Evolutionary conservation across 2,797 vertebrate species (phyloP).

Genomic region (Gadopsis marmoratus): DNA sequence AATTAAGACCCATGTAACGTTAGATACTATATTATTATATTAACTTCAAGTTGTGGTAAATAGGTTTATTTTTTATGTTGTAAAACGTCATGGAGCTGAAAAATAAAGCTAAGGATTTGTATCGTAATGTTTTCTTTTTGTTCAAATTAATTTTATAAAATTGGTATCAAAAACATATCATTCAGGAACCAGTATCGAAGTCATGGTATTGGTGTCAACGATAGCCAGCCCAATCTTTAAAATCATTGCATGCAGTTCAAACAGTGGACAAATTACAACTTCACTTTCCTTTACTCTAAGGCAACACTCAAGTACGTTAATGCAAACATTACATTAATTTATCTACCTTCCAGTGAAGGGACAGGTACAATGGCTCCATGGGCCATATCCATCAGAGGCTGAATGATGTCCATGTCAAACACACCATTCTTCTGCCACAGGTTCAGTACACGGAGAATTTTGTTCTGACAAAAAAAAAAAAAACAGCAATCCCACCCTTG

Average conservation of each 20-base stretch:
- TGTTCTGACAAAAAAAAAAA: constrained; percentile 83
- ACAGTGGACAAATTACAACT: not conserved
- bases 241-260: not conserved
- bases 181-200: no score
- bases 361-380: constrained; percentile 80
- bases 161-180: no score
- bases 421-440: constrained; percentile 99
- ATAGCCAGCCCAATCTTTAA: no score
- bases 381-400: constrained; percentile 96
- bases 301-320: not conserved
- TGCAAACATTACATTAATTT: not conserved
- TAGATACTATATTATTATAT: no score
- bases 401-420: constrained; percentile 96
- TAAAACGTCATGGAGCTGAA: no score
- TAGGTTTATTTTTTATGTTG: no score
- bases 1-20: no score
- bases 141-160: no score
- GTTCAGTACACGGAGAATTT: constrained; percentile 96
- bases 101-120: no score
- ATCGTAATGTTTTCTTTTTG: no score
- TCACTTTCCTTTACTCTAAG: not conserved
- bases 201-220: no score
- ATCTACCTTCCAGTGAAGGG: constrained; percentile 69
- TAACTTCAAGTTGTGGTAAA: no score
- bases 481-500: not conserved